phyloP scores from a whole-genome alignment of 1,140 invertebrate species.

The Megathymus violae region DNA sequence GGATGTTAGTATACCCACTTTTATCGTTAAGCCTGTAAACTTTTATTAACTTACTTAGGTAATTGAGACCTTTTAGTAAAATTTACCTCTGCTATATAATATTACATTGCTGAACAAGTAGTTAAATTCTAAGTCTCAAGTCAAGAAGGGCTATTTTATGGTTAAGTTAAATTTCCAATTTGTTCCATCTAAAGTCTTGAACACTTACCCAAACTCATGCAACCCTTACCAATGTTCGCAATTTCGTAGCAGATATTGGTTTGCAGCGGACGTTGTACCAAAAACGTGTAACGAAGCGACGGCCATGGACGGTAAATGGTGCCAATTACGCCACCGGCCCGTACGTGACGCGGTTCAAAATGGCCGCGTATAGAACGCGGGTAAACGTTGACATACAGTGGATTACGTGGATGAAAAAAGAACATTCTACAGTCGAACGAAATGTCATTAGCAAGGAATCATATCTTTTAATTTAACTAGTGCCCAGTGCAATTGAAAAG shows the following conservation, averaged over 20 bases:
- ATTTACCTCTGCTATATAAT: no score
- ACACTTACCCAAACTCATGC: conserved; percentile 25
- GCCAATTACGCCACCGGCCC: conserved; percentile 75
- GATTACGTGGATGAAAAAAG: conserved; percentile 40
- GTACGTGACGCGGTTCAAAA: conserved; percentile 73
- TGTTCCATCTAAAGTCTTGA: conserved; percentile 12
- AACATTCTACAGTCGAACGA: background rate
- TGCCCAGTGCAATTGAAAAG: no score
- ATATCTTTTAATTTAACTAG: no score
- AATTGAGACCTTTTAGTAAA: no score
- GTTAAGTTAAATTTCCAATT: conserved; percentile 16
- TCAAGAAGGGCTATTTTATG: no score
- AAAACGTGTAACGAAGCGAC: conserved; percentile 59
- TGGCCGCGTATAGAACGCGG: conserved; percentile 43
- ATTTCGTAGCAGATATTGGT: conserved; percentile 51
- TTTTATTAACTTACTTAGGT: no score
- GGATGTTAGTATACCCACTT: no score
- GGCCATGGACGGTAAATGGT: conserved; percentile 73
- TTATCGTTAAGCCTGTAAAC: no score
- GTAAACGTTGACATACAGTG: conserved; percentile 43
- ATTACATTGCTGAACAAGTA: no score
- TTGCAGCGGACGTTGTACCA: conserved; percentile 54
- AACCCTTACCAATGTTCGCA: conserved; percentile 35
- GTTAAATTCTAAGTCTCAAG: background rate
- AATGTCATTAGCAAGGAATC: no score